Evolutionary conservation across 1,140 invertebrate genomes (phyloP), one percentile per base, ranked within the genome.

Genomic region (Tyrophagus putrescentiae): DNA sequence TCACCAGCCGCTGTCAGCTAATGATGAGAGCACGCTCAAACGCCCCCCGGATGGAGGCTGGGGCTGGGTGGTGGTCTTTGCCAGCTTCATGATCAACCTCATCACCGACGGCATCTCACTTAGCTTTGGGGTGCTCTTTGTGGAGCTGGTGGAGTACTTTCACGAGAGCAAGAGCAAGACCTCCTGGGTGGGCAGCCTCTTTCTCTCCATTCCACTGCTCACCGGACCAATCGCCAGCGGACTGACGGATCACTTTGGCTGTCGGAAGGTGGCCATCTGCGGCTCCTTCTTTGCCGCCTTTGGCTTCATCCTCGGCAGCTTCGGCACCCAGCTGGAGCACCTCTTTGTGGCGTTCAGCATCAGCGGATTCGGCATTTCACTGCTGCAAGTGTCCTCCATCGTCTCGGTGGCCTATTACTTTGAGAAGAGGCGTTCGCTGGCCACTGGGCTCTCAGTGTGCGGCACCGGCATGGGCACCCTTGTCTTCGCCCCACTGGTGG

Each of bases 361-460:
- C n/a, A 68, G 72, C 18, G 74, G 75, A 13, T 70, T 73, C 58
- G 75, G 75, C 4, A 68, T 77, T 39, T 73, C 75, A 9, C 68
- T 77, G 9, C 74, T 74, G 61, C 77, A 76, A 66, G 87, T 93
- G 1, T 84, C 88, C 1, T 85, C 85, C 0, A 84, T 89, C 1
- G 91, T 96, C 0, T 89, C 91, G 64, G 91, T 97, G 3, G 89
- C 91, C 1, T 93, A 92, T 69, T 97, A 95, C 70, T 97, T 97
- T 70, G 91, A 96, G 66, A 86, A 86, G 66, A 83, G 80, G 67
- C 74, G 91, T 52, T 92, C 89, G 0, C 79, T 96, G 42, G 92
- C 92, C 0, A 96, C 90, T 0, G 92, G 92, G 0, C 76, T 96
- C 25, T 85, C 89, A 0, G 88, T 93, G 1, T 91, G 87, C 68